Percentiles rank a stretch among this genome's conserved stretches.
phyloP scores from a whole-genome alignment of 1,140 invertebrate genomes.

The Magallana ariakensis region DNA sequence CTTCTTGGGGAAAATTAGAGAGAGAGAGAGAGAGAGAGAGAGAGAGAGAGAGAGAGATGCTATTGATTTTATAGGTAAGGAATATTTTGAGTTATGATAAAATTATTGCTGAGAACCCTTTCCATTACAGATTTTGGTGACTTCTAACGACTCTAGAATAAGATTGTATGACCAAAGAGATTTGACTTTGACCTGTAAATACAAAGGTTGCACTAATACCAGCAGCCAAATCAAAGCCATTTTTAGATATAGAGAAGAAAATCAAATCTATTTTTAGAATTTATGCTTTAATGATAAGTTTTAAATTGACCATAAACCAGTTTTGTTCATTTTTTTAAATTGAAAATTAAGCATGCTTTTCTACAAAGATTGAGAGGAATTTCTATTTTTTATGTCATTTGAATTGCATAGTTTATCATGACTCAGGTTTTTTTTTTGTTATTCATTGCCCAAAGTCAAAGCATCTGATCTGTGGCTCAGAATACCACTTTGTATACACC shows the following conservation, averaged over 20 bases:
- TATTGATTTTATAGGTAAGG: not conserved
- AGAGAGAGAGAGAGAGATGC: not conserved
- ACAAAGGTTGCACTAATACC: constrained; percentile 95
- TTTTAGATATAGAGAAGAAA: constrained; percentile 83
- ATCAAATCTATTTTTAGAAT: not conserved
- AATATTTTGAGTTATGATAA: not conserved
- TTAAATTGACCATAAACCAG: no score
- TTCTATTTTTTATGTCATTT: no score
- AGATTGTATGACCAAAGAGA: constrained; percentile 97
- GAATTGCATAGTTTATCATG: no score
- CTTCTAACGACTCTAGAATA: constrained; percentile 98
- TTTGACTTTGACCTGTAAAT: constrained; percentile 97
- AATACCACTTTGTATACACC: constrained; percentile 98
- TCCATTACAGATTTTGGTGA: constrained; percentile 89
- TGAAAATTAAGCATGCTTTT: no score
- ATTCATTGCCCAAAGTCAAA: constrained; percentile 64
- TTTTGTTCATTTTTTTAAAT: no score
- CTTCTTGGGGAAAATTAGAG: constrained; percentile 96
- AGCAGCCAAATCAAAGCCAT: constrained; percentile 98
- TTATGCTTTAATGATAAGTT: no score
- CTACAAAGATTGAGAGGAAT: no score
- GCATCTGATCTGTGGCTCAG: constrained; percentile 98
- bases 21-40: constrained; percentile 60
- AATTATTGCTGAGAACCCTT: not conserved
- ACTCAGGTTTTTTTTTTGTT: no score